Conservation (phyloP, 2,797 vertebrate genomes). For the Zenarchopterus dispar region DNA sequence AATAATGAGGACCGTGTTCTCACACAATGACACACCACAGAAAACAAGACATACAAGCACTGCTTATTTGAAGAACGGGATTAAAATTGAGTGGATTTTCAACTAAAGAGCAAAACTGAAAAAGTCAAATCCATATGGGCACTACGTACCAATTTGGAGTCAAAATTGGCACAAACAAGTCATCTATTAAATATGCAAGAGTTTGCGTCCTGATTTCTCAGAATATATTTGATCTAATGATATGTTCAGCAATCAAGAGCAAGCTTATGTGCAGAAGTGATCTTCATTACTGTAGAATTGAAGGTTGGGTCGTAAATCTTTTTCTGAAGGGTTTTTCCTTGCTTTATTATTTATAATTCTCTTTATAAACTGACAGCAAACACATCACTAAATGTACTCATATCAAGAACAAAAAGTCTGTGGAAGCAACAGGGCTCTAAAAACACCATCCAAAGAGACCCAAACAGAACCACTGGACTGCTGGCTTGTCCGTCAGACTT, state of each 20-base stretch:
- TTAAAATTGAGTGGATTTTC: slow-evolving; percentile 21
- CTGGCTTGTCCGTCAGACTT: too few relatives aligned
- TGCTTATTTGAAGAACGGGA: slow-evolving; percentile 24
- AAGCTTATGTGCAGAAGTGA: not conserved
- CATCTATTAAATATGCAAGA: slow-evolving; percentile 17
- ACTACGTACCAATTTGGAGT: slow-evolving; percentile 7
- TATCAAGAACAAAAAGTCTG: too few relatives aligned
- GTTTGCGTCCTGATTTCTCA: slow-evolving; percentile 14
- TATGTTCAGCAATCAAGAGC: not conserved
- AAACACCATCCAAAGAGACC: too few relatives aligned
- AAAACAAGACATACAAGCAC: not conserved
- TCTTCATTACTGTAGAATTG: not conserved
- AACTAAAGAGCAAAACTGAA: slow-evolving; percentile 21
- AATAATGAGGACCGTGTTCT: not conserved
- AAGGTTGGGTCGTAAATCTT: too few relatives aligned
- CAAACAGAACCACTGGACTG: too few relatives aligned
- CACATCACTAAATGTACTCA: too few relatives aligned
- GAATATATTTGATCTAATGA: slow-evolving; percentile 18
- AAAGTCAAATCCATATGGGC: slow-evolving; percentile 17
- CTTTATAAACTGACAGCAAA: too few relatives aligned
- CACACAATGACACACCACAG: not conserved
- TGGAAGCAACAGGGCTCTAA: too few relatives aligned
- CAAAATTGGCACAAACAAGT: slow-evolving; percentile 19
- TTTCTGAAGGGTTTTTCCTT: too few relatives aligned
- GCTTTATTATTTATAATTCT: too few relatives aligned